phyloP scores from a whole-genome alignment of 2,888 invertebrate genomes.

The Tolmerus cingulatus region DNA sequence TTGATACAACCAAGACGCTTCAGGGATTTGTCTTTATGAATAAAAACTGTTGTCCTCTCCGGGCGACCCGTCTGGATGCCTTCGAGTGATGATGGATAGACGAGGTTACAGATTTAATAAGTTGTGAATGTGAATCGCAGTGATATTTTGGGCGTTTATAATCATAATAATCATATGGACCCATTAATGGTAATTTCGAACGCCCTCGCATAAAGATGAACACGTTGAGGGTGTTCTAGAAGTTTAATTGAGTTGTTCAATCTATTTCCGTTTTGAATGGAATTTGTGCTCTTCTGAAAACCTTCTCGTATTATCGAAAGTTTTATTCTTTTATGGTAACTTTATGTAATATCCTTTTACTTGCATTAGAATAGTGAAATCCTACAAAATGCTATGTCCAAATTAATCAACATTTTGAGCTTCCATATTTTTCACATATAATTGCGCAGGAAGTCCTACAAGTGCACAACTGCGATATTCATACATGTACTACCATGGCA shows the following conservation, averaged over 20 bases:
- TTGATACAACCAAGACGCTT: not conserved
- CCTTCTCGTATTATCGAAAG: not conserved
- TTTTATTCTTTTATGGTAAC: not conserved
- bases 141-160: not conserved
- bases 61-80: not conserved
- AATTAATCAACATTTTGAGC: not conserved
- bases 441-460: not conserved
- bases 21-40: constrained; percentile 10
- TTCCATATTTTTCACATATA: not conserved
- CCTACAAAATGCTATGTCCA: not conserved
- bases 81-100: not conserved
- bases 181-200: not conserved
- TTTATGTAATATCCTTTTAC: not conserved
- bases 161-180: not conserved
- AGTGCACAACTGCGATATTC: not conserved
- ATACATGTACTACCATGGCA: not conserved
- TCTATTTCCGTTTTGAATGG: not conserved
- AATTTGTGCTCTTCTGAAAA: not conserved
- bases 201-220: not conserved
- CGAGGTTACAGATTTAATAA: not conserved
- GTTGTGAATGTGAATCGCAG: not conserved
- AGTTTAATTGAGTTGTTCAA: not conserved
- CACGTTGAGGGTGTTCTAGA: not conserved
- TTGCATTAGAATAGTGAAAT: not conserved
- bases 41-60: not conserved